phyloP scores from a whole-genome alignment of 2,113 vertebrate genomes.

The Bubo bubo region DNA sequence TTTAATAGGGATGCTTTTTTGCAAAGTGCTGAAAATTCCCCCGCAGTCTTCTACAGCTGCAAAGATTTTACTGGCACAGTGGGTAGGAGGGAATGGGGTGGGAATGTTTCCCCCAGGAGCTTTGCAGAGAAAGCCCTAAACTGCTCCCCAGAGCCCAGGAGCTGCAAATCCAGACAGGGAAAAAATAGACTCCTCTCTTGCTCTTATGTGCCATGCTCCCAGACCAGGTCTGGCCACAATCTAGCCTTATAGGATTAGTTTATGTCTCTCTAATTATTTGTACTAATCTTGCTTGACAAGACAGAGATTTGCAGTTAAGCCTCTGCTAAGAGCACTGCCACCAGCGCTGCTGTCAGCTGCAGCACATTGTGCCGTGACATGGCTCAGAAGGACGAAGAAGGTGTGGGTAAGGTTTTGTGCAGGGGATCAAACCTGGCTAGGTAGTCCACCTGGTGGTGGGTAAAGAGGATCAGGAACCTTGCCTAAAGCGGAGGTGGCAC shows the following conservation, averaged over 20 bases:
- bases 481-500: neutral
- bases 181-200: neutral
- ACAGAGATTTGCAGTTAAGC: slow-evolving; percentile 20
- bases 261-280: neutral
- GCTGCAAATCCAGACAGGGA: neutral
- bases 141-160: neutral
- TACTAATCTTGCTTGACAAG: neutral
- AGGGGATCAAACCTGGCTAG: neutral
- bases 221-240: accelerated
- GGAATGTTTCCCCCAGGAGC: neutral
- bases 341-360: neutral
- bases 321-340: neutral
- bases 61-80: neutral
- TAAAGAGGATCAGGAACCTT: neutral
- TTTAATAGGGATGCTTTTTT: neutral
- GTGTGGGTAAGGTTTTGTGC: neutral
- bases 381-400: accelerated
- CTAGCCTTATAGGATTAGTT: neutral
- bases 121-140: neutral
- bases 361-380: neutral
- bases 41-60: neutral
- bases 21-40: neutral
- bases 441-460: neutral
- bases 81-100: neutral
- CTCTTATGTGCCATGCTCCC: accelerated